Evolutionary conservation across 2,113 vertebrate genomes (phyloP).

Genomic region (Passer montanus): DNA sequence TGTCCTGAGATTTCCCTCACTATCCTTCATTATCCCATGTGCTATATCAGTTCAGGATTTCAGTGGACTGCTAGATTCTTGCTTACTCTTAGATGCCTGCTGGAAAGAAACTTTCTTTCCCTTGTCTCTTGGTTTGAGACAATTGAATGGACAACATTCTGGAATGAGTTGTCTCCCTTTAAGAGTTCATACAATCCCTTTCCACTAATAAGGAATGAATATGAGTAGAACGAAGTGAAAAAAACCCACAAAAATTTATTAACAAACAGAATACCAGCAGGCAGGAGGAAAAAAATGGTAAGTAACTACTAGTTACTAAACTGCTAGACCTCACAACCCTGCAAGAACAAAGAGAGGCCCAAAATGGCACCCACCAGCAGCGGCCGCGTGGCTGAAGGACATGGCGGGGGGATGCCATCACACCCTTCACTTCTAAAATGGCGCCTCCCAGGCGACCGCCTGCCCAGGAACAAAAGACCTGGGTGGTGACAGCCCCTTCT

Average conservation of each 20-base stretch:
- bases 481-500: neutral
- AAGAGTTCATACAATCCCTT: neutral
- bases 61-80: neutral
- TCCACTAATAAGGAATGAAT: neutral
- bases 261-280: neutral
- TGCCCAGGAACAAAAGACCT: neutral
- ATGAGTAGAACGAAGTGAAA: neutral
- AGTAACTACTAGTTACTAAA: neutral
- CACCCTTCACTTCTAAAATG: neutral
- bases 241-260: neutral
- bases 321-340: neutral
- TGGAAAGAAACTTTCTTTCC: neutral
- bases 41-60: neutral
- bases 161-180: neutral
- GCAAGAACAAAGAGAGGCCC: rapidly evolving
- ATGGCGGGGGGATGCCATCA: too few relatives aligned
- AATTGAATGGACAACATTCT: neutral
- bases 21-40: neutral
- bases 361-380: rapidly evolving
- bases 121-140: neutral
- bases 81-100: neutral
- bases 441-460: rapidly evolving
- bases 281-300: neutral
- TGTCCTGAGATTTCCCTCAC: neutral
- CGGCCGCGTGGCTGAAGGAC: neutral